Percentiles rank a stretch among this genome's conserved stretches.
Conservation (phyloP, 1,140 invertebrate genomes). For the Lysiphlebus fabarum region DNA sequence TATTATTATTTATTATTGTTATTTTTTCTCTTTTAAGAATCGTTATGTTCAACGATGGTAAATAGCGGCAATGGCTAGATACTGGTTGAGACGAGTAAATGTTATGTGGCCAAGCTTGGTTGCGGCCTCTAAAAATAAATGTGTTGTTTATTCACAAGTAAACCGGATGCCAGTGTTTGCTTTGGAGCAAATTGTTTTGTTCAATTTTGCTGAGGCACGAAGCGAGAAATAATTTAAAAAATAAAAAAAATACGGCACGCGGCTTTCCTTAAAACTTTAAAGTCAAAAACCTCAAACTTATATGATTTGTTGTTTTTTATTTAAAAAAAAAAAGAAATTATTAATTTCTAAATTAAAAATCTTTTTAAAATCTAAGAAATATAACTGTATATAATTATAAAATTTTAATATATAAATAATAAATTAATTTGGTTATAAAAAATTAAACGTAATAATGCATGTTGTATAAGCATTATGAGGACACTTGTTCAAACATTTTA, state of each 20-base stretch:
- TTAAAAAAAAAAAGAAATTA: no score
- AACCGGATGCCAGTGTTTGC: constrained; percentile 58
- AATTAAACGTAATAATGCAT: background rate
- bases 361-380: no score
- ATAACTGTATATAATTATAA: no score
- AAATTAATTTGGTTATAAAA: no score
- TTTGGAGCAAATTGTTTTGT: constrained; percentile 58
- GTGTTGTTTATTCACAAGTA: constrained; percentile 59
- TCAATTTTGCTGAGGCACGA: constrained; percentile 47
- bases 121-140: constrained; percentile 56
- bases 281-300: no score
- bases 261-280: no score
- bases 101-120: constrained; percentile 37
- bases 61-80: constrained; percentile 4
- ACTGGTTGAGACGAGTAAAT: constrained; percentile 31
- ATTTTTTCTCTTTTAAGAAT: constrained; percentile 10
- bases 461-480: constrained; percentile 23
- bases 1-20: background rate
- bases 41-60: constrained; percentile 16
- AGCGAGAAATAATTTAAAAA: no score
- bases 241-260: background rate
- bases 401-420: no score
- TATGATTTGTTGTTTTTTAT: no score
- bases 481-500: constrained; percentile 3
- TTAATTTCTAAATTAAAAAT: no score